Conservation (phyloP, 1,140 invertebrate genomes). For the Danaus plexippus region DNA sequence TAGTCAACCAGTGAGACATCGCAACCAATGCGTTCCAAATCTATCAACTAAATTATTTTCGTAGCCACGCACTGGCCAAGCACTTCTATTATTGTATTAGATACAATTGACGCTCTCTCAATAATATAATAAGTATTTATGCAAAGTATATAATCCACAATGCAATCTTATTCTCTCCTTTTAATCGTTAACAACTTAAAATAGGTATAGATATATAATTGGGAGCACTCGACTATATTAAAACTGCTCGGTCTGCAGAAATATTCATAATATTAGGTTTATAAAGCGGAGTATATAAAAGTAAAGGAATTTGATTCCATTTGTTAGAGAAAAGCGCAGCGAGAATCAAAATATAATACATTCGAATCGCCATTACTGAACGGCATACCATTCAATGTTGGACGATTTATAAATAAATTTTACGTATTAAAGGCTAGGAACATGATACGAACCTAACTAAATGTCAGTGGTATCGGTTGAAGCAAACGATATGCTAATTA, state of each 20-base stretch:
- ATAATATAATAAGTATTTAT: slow-evolving; percentile 48
- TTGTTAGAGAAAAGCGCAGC: slow-evolving; percentile 20
- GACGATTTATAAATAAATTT: slow-evolving; percentile 42
- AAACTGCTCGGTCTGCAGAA: slow-evolving; percentile 11
- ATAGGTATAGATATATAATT: slow-evolving; percentile 31
- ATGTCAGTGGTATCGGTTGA: slow-evolving; percentile 29
- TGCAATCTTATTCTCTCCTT: slow-evolving; percentile 70
- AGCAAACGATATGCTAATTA: slow-evolving; percentile 22
- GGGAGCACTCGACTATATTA: slow-evolving; percentile 37
- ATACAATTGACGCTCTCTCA: slow-evolving; percentile 60
- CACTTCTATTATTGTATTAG: slow-evolving; percentile 48
- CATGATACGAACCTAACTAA: slow-evolving; percentile 47
- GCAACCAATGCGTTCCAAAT: slow-evolving; percentile 22
- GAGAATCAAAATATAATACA: slow-evolving; percentile 25
- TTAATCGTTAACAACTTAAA: slow-evolving; percentile 63
- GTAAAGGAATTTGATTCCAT: slow-evolving; percentile 43
- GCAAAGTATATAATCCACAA: slow-evolving; percentile 57
- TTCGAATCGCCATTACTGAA: slow-evolving; percentile 13
- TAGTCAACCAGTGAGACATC: slow-evolving; percentile 24
- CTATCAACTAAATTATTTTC: slow-evolving; percentile 45
- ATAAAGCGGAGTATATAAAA: slow-evolving; percentile 20
- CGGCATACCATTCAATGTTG: slow-evolving; percentile 23
- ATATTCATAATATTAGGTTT: slow-evolving; percentile 14
- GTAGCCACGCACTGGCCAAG: slow-evolving; percentile 46
- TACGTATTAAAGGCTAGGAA: slow-evolving; percentile 52